Evolutionary conservation across 2,113 vertebrate genomes (phyloP).

Genomic region (Madoqua kirkii): DNA sequence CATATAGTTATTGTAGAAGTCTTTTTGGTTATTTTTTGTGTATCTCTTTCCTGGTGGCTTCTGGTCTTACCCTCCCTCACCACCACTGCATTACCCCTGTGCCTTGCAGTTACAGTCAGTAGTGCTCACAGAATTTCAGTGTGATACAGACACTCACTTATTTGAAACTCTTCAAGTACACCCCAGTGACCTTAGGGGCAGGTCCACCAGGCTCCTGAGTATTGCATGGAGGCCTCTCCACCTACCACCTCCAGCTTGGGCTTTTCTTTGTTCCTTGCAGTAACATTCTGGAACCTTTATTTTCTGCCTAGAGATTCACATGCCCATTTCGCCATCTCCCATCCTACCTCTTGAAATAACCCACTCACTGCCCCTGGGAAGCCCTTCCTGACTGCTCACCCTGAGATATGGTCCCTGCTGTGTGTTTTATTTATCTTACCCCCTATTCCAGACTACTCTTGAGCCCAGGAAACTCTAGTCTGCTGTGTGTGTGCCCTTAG

Average conservation of each 20-base stretch:
- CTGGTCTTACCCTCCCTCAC: background rate
- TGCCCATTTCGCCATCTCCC: background rate
- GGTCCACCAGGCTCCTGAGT: background rate
- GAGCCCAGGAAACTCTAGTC: background rate
- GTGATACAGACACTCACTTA: background rate
- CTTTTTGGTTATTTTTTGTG: background rate
- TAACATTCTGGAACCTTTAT: background rate
- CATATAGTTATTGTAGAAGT: background rate
- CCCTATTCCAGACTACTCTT: background rate
- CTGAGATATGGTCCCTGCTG: fast-evolving
- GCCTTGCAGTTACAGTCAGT: background rate
- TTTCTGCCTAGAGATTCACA: background rate
- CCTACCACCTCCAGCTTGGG: background rate
- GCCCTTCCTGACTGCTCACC: background rate
- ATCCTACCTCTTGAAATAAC: background rate
- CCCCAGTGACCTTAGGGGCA: background rate
- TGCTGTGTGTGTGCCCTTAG: background rate
- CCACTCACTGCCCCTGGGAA: background rate
- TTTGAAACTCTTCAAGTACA: background rate
- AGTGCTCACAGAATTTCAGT: background rate
- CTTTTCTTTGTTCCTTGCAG: background rate
- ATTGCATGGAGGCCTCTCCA: background rate
- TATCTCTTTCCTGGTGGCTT: background rate
- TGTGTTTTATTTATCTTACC: background rate
- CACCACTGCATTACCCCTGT: background rate